These are phyloP conservation scores for Ichneumoninae sp. DNA, from an alignment of 2,888 invertebrate species.

Conservation along the genomic window DNA sequence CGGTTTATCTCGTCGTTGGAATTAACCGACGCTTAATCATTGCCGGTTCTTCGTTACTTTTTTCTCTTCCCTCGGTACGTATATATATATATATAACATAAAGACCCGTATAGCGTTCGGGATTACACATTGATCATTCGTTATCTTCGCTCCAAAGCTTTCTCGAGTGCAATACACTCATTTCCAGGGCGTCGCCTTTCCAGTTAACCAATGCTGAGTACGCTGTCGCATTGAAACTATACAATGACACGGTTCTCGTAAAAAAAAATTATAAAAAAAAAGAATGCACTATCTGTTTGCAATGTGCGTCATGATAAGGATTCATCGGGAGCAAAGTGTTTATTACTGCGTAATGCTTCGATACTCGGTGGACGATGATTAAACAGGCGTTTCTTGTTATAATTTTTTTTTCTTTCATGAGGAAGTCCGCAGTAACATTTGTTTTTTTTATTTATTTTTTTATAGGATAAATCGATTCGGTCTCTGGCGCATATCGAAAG, in stretches of 20 bases:
- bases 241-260: background rate
- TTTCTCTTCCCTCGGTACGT: background rate
- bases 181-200: conserved; percentile 1
- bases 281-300: conserved; percentile 29
- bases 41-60: conserved; percentile 16
- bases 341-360: conserved; percentile 34
- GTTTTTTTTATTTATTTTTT: background rate
- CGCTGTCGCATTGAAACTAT: background rate
- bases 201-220: conserved; percentile 7
- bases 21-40: conserved; percentile 17
- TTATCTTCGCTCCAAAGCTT: conserved; percentile 19
- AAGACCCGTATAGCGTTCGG: background rate
- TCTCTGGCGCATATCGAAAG: background rate
- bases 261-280: background rate
- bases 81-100: background rate
- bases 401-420: conserved; percentile 6
- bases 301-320: conserved; percentile 44
- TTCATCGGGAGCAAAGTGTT: conserved; percentile 35
- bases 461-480: background rate
- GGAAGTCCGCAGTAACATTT: background rate
- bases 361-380: conserved; percentile 38
- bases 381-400: conserved; percentile 4
- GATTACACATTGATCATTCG: conserved; percentile 24
- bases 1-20: conserved; percentile 5
- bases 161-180: conserved; percentile 25